A percentile compares a stretch with the other conserved stretches of the same genome.
phyloP scores from a whole-genome alignment of 2,113 vertebrate species.

The Pongo pygmaeus region DNA sequence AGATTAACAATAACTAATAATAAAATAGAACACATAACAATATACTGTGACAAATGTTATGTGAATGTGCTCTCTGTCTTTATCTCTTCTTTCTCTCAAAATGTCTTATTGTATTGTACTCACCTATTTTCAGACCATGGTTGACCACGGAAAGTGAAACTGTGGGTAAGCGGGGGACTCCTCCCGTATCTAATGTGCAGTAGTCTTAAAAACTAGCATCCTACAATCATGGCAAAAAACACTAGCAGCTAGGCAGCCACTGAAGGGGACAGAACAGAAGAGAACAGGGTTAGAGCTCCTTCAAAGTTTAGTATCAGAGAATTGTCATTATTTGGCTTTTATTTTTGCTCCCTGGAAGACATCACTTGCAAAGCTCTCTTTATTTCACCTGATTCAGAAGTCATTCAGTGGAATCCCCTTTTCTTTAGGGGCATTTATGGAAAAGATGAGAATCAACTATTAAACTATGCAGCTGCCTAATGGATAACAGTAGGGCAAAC shows the following conservation, averaged over 20 bases:
- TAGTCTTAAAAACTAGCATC: neutral
- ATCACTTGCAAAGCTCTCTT: neutral
- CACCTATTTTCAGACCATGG: neutral
- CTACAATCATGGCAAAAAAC: neutral
- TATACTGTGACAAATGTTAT: neutral
- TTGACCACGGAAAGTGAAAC: neutral
- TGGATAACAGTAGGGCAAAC: neutral
- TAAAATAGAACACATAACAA: neutral
- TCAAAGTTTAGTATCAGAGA: neutral
- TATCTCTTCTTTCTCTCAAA: neutral
- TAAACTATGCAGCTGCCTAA: neutral
- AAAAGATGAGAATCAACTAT: neutral
- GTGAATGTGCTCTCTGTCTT: neutral
- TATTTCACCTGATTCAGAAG: neutral
- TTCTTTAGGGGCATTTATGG: neutral
- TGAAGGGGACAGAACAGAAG: neutral
- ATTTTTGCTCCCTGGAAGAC: neutral
- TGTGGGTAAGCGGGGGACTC: neutral
- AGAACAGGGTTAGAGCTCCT: neutral
- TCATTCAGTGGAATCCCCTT: neutral
- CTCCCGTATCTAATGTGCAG: neutral
- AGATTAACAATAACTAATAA: neutral
- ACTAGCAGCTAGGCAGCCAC: neutral
- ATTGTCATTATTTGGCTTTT: neutral
- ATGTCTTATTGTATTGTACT: neutral